Conservation (phyloP, 2,797 vertebrate species). For the Phyllotis vaccarum region DNA sequence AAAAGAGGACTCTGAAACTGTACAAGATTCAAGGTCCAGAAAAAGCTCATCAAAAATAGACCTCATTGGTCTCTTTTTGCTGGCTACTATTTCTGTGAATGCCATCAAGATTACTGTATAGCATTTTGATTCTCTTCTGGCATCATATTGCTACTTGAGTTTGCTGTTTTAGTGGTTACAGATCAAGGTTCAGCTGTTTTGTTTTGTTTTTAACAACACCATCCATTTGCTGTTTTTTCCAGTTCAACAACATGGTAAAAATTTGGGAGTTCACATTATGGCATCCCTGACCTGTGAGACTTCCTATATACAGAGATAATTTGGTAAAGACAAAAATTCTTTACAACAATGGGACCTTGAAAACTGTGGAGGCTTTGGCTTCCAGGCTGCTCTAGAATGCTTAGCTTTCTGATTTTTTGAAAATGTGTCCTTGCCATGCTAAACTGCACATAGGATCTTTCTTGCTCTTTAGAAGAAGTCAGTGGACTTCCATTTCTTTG, state of each 20-base stretch:
- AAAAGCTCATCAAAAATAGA: neutral
- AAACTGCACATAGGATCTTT: neutral
- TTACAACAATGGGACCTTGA: neutral
- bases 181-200: neutral
- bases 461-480: slow-evolving; percentile 1
- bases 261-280: neutral
- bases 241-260: neutral
- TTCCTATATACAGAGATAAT: neutral
- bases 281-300: neutral
- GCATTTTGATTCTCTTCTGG: neutral
- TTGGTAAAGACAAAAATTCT: neutral
- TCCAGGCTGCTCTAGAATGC: neutral
- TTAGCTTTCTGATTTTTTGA: neutral
- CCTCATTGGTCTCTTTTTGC: neutral
- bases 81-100: neutral
- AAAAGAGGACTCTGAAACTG: neutral
- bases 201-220: neutral
- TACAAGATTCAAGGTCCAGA: neutral
- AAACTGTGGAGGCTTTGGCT: neutral
- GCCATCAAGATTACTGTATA: neutral
- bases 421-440: neutral
- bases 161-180: neutral
- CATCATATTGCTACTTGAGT: neutral
- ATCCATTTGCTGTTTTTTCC: neutral
- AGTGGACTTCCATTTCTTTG: neutral